phyloP scores from a whole-genome alignment of 1,140 invertebrate species.

The Andricus grossulariae region DNA sequence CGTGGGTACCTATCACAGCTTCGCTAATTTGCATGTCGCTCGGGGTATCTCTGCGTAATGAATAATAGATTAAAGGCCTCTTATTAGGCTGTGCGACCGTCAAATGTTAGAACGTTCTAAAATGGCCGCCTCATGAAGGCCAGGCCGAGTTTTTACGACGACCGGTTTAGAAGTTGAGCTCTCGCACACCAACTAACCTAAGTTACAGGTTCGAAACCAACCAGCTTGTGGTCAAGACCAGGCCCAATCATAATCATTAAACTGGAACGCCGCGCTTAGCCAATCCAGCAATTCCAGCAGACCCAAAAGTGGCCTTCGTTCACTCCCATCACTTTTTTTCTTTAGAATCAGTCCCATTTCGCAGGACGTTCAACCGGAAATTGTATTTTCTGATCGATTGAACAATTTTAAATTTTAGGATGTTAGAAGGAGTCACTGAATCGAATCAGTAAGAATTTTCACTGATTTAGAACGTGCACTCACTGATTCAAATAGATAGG shows the following conservation, averaged over 20 bases:
- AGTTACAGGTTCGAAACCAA: slow-evolving; percentile 45
- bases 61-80: slow-evolving; percentile 70
- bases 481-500: too few relatives aligned
- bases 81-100: slow-evolving; percentile 70
- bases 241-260: slow-evolving; percentile 62
- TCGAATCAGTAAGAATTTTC: too few relatives aligned
- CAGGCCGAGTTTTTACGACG: slow-evolving; percentile 68
- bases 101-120: slow-evolving; percentile 73
- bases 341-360: background rate
- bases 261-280: slow-evolving; percentile 14
- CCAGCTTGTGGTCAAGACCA: slow-evolving; percentile 57
- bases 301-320: slow-evolving; percentile 25
- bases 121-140: slow-evolving; percentile 70
- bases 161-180: slow-evolving; percentile 68
- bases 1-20: slow-evolving; percentile 44
- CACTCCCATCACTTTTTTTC: slow-evolving; percentile 23
- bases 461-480: too few relatives aligned
- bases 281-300: slow-evolving; percentile 14
- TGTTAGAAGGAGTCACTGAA: too few relatives aligned
- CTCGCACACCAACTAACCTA: slow-evolving; percentile 54
- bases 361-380: background rate
- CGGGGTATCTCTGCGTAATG: slow-evolving; percentile 60
- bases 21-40: slow-evolving; percentile 61
- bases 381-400: background rate
- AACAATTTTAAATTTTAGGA: too few relatives aligned